These are phyloP conservation scores for Epinephelus malabaricus DNA, from an alignment of 2,797 vertebrate genomes.

Conservation along the genomic window DNA sequence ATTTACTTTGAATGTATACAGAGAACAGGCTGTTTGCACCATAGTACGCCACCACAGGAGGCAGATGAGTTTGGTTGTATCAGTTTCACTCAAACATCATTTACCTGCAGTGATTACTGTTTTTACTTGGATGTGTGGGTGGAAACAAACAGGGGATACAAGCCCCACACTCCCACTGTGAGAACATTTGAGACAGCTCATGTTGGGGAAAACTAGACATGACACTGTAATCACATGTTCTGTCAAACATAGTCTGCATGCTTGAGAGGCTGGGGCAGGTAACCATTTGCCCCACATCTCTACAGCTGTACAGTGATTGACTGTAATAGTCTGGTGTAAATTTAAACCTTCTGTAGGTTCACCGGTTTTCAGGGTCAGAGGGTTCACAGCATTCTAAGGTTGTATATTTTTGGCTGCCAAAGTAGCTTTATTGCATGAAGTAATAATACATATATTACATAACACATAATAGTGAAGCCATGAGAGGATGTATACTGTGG, in stretches of 20 bases:
- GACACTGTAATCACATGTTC: conserved; percentile 34
- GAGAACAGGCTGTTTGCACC: conserved; percentile 20
- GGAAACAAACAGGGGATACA: conserved; percentile 32
- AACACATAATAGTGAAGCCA: conserved; percentile 7
- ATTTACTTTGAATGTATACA: conserved; percentile 24
- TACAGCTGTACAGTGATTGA: conserved; percentile 28
- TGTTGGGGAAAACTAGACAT: conserved; percentile 8
- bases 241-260: conserved; percentile 13
- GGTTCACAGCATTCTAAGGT: neutral
- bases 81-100: conserved; percentile 22
- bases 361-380: conserved; percentile 14
- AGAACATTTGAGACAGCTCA: conserved; percentile 12
- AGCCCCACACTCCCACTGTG: conserved; percentile 8
- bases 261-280: neutral
- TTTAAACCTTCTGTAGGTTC: conserved; percentile 28
- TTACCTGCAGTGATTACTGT: conserved; percentile 27
- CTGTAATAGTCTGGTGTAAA: conserved; percentile 35
- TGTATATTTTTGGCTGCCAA: conserved; percentile 17
- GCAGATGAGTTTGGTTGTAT: conserved; percentile 17
- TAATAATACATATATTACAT: neutral
- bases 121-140: conserved; percentile 25
- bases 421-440: conserved; percentile 29
- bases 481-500: neutral
- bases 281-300: conserved; percentile 14
- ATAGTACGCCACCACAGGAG: conserved; percentile 16